A percentile compares a stretch with the other conserved stretches of the same genome.
phyloP scores from a whole-genome alignment of 2,888 invertebrate species.

The Pammene aurita region DNA sequence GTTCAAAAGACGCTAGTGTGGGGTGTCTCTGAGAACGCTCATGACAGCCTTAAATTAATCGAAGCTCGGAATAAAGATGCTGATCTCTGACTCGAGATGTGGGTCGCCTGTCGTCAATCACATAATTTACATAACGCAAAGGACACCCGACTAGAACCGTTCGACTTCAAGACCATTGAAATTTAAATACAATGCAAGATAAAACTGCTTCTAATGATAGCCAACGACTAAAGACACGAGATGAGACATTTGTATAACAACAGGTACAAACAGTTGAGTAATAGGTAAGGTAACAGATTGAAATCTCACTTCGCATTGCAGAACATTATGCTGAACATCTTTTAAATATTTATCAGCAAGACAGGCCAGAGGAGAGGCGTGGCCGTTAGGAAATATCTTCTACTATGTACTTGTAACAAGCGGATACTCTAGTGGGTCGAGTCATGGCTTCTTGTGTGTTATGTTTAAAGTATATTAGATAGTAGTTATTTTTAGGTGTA shows the following conservation, averaged over 20 bases:
- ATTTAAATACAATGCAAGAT: constrained; percentile 42
- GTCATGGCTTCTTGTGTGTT: too few species aligned
- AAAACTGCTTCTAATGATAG: constrained; percentile 37
- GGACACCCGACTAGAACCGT: constrained; percentile 32
- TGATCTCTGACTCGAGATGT: constrained; percentile 29
- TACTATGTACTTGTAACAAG: constrained; percentile 4
- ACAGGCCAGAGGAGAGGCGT: constrained; percentile 1
- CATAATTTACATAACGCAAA: constrained; percentile 38
- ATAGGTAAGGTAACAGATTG: constrained; percentile 18
- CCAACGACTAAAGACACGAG: constrained; percentile 28
- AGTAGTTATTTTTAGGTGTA: too few species aligned
- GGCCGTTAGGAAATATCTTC: constrained; percentile 20
- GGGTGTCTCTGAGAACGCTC: too few species aligned
- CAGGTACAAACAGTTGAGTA: constrained; percentile 31
- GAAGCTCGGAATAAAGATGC: background rate
- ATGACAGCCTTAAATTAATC: constrained; percentile 5
- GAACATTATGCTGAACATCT: constrained; percentile 35
- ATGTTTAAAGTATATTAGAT: too few species aligned
- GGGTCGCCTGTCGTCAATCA: constrained; percentile 37
- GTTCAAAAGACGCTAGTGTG: too few species aligned
- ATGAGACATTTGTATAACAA: constrained; percentile 40
- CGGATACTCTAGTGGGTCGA: too few species aligned
- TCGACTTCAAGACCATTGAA: constrained; percentile 33
- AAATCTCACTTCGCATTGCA: constrained; percentile 28
- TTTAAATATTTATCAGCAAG: constrained; percentile 38